Evolutionary conservation across 2,888 invertebrate species (phyloP), one percentile per base, ranked within the genome.

Genomic region (Epinotia ramella): DNA sequence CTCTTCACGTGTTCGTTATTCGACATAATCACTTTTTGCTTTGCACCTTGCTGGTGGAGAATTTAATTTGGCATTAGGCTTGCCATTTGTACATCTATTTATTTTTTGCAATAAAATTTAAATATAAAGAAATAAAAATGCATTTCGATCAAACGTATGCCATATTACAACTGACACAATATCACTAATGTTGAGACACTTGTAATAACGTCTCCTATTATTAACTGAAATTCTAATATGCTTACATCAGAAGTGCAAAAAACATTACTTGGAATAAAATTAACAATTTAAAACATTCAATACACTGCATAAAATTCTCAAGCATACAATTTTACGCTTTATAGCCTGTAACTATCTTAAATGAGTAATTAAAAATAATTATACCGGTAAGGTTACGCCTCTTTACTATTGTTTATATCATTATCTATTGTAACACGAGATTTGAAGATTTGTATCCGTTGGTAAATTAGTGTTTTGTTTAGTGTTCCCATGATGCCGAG

Each of bases 261-360:
- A 62, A 4, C 2, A 53, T 18, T 9, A 56, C 7, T 57, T 7
- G 33, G 7, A 40, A 16, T 56, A 20, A 28, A 24, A 60, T 46
- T 44, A 5, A 12, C 12, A 60, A 60, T 60, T 28, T n/a, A 56
- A 28, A 40, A 33, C 9, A 20, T 28, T 40, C 9, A 2, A 57
- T 4, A 24, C 18, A n/a, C 2, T 9, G 20, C 13, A 24, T 5
- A 7, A 68, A 33, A 40, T 24, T 49, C 7, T 2, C 46, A 46
- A n/a, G 9, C 56, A 64, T 68, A 66, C 24, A 73, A 57, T 68
- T 63, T 57, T 49, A 40, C 46, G 49, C 24, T 66, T 69, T 53
- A 65, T 24, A 12, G 60, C 9, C 53, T 53, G 60, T 70, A 24
- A 70, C 70, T 63, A 64, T 59, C 64, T 71, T 67, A 68, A 63